Base-by-base conservation (phyloP, 2,797 vertebrate genomes). In the Bufotes viridis region DNA sequence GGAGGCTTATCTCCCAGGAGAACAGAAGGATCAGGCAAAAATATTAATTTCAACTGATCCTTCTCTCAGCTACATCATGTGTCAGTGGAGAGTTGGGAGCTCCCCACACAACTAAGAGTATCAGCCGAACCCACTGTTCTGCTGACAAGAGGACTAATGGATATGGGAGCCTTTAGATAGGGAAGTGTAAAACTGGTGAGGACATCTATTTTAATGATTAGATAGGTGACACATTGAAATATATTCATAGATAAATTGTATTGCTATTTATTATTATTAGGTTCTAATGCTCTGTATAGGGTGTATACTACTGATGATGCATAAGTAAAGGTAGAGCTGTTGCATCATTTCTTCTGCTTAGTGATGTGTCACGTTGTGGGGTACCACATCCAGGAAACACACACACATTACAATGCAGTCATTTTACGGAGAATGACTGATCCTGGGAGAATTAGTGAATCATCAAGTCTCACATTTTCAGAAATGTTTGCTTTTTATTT, bases 291-390 rank as follows among this genome's bases (percentile, higher is more conserved):
- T 20, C 18, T 60, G 9, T 74, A 74, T 42, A 20, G 17, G 34
- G 42, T 74, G 18, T 75, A 42, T 55, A 76, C 49, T 10, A 24
- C 10, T n/a, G 22, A 24, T 78, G 49, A 78, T 78, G 2, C 3
- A 42, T 22, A 22, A 20, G 3, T n/a, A 22, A 49, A 18, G 57
- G 20, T 15, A 53, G 72, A 15, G 13, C 60, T 76, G 49, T 85
- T 87, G 55, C 78, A 57, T 81, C 78, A 81, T 74, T 17, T 55
- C 61, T 72, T 87, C 20, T 60, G 65, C 26, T 58, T 26, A 87
- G 22, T 49, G 65, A 80, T 87, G 80, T 78, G 58, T 87, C 80
- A 87, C 81, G 53, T 74, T 87, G 86, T 87, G 79, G 86, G 86
- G 86, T 82, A 87, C 79, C 86, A 87, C 79, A 82, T 87, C 86